Base-by-base conservation (phyloP, 2,113 vertebrate species). In the Gnathonemus longibarbis region DNA sequence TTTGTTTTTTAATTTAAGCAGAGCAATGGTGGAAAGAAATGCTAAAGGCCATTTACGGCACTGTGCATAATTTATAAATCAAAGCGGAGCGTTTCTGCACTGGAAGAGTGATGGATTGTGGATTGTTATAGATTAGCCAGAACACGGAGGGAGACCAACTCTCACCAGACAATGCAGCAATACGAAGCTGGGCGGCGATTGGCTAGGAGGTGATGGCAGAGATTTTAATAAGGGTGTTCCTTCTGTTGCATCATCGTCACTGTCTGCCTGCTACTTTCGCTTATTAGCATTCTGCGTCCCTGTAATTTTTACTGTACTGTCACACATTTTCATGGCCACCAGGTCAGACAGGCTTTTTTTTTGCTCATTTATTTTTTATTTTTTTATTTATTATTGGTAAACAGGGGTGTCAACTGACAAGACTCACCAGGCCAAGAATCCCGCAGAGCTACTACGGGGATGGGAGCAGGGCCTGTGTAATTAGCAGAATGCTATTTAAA, bases 271-370 rank as follows among this genome's bases (percentile, higher is more conserved):
- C 45, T 86, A 11, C 8, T 86, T 50, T 50, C 0, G 21, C 84
- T 50, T 50, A 86, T 48, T 86, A 50, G 24, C n/a, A 86, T 86
- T 86, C 84, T 86, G 84, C 48, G n/a, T n/a, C 84, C 84, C 48
- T 27, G 24, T 50, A 27, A 46, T 49, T 86, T 48, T 86, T 49
- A 50, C 45, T 86, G 45, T 50, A 48, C 46, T 86, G 45, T 86
- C 45, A 49, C 42, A 48, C 42, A 86, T 50, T 50, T 39, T 49
- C 46, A 31, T 15, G 24, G 5, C 45, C 84, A 50, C 45, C 46
- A 31, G 84, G 84, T 86, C 84, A 86, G 21, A 0, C 24, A 4
- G 45, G 24, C 5, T 80, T 24, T 17, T 42, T 13, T 15, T 17
- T 9, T 84, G 9, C 39, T 24, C 21, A 48, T 45, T 46, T 84